Conservation (phyloP, 2,113 vertebrate genomes). For the Rhodinocichla rosea region DNA sequence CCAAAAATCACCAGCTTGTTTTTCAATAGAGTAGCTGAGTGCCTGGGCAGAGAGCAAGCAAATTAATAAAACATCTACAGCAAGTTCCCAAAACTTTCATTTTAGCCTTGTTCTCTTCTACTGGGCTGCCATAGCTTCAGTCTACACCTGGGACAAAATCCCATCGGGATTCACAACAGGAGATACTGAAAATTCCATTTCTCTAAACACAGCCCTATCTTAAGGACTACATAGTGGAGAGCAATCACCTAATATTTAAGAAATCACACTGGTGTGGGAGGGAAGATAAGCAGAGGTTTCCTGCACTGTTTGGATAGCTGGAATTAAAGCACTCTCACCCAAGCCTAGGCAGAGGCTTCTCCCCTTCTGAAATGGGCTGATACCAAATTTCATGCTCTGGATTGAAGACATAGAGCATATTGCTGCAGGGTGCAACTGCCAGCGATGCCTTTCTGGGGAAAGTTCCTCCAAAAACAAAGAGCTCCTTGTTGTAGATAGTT, state of each 20-base stretch:
- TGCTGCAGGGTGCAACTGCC: conserved; percentile 75
- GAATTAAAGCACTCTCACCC: conserved; percentile 74
- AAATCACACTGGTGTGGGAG: not conserved
- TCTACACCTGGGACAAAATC: not conserved
- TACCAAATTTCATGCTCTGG: conserved; percentile 91
- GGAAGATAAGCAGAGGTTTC: not conserved
- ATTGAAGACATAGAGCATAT: conserved; percentile 85
- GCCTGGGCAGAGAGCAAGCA: conserved; percentile 37
- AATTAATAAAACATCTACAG: not conserved
- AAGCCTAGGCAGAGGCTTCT: conserved; percentile 82
- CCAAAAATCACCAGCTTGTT: conserved; percentile 86
- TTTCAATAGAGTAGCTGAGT: conserved; percentile 82
- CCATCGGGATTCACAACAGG: not conserved
- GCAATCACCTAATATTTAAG: not conserved
- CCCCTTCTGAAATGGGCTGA: conserved; percentile 87
- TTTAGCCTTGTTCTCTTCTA: not conserved
- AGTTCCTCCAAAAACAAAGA: conserved; percentile 87
- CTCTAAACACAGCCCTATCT: not conserved
- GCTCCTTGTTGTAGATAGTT: conserved; percentile 82
- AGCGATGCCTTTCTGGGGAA: conserved; percentile 53
- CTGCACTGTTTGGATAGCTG: not conserved
- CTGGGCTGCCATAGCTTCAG: not conserved
- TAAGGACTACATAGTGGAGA: not conserved
- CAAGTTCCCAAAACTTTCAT: not conserved
- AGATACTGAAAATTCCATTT: not conserved